These are phyloP conservation scores for Piezodorus guildinii DNA, from an alignment of 1,140 invertebrate species.

Conservation along the genomic window DNA sequence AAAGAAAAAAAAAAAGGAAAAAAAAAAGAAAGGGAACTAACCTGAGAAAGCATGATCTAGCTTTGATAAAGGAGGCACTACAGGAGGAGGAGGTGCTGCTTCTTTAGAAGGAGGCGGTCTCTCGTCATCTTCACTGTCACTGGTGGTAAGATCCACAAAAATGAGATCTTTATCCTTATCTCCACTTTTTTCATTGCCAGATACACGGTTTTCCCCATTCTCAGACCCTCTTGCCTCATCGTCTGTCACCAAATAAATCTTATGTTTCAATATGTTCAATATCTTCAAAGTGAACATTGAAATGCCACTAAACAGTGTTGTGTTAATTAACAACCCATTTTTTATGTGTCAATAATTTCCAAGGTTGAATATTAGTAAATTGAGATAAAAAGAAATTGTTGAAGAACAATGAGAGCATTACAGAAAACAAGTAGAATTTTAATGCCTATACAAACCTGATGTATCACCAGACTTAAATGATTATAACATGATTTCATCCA, in stretches of 20 bases:
- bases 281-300: no score
- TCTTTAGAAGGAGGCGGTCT: neutral
- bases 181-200: neutral
- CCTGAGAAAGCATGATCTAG: neutral
- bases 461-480: no score
- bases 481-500: no score
- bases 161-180: slow-evolving; percentile 10
- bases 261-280: no score
- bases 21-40: neutral
- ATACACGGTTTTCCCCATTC: neutral
- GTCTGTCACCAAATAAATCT: neutral
- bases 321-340: no score
- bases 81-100: neutral
- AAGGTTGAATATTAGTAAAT: no score
- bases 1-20: neutral
- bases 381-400: no score
- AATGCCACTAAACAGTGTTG: no score
- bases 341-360: no score
- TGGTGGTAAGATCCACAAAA: slow-evolving; percentile 3
- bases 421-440: no score
- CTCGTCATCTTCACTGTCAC: slow-evolving; percentile 2
- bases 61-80: neutral
- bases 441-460: no score
- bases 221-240: neutral
- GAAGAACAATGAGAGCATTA: no score